Evolutionary conservation across 2,888 invertebrate species (phyloP).

Genomic region (Sarcophaga subvicina): DNA sequence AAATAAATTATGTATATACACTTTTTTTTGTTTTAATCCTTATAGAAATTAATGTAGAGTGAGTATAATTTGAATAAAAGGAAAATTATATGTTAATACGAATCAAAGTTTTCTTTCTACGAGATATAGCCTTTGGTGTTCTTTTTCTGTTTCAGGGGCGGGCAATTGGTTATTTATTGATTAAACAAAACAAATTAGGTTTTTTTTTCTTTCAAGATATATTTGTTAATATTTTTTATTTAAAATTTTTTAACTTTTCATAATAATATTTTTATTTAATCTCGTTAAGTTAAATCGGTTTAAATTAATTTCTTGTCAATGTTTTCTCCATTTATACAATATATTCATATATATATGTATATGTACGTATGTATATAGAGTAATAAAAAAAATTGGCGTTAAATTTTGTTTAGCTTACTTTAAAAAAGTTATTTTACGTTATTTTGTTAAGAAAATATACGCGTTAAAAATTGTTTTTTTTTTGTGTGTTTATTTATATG

Average conservation of each 20-base stretch:
- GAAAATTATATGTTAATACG: constrained; percentile 13
- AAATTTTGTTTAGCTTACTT: constrained; percentile 52
- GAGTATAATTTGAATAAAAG: too few relatives aligned
- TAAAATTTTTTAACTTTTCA: constrained; percentile 55
- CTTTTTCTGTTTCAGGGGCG: neutral
- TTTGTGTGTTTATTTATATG: too few relatives aligned
- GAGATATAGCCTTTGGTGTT: too few relatives aligned
- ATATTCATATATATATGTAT: too few relatives aligned
- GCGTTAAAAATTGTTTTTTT: constrained; percentile 18
- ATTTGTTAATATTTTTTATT: constrained; percentile 48
- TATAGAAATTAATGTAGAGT: constrained; percentile 13
- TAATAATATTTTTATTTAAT: constrained; percentile 13
- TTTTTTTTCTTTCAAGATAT: constrained; percentile 10
- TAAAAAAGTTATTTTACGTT: constrained; percentile 48
- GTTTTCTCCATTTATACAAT: neutral
- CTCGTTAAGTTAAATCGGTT: constrained; percentile 26
- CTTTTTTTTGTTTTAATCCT: constrained; percentile 19
- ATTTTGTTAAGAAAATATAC: constrained; percentile 32
- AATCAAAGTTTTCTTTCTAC: too few relatives aligned
- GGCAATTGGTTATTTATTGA: neutral
- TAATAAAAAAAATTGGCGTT: constrained; percentile 58
- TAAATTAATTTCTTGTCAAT: constrained; percentile 25
- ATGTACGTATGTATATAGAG: constrained; percentile 30
- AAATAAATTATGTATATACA: neutral
- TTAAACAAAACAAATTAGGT: constrained; percentile 42